Evolutionary conservation across 2,888 invertebrate genomes (phyloP).

Genomic region (Nycteola revayana): DNA sequence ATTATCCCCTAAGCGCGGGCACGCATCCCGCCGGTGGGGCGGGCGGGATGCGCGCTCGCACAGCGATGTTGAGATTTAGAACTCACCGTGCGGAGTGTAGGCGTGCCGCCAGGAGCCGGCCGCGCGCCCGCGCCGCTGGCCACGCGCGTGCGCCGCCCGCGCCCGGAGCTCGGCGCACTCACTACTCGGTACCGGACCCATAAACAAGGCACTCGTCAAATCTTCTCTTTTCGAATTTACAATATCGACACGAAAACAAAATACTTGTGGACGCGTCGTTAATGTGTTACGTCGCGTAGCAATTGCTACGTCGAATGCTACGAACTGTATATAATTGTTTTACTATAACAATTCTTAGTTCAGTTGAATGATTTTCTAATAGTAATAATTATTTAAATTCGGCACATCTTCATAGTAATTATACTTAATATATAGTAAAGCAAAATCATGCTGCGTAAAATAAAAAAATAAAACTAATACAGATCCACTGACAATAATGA

Average conservation of each 20-base stretch:
- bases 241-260: constrained; percentile 25
- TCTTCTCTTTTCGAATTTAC: constrained; percentile 28
- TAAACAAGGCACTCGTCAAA: constrained; percentile 38
- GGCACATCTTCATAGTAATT: too few species aligned
- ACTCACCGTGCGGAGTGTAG: constrained; percentile 68
- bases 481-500: constrained; percentile 12
- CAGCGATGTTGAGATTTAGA: constrained; percentile 83
- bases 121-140: constrained; percentile 33
- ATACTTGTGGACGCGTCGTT: constrained; percentile 8
- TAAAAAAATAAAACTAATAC: constrained; percentile 19
- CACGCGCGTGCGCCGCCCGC: constrained; percentile 20
- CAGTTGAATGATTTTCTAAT: too few species aligned
- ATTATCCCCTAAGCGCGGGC: constrained; percentile 79
- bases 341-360: not conserved
- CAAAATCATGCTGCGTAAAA: constrained; percentile 19
- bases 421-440: constrained; percentile 7
- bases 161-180: constrained; percentile 46
- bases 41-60: constrained; percentile 62
- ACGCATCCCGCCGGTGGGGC: constrained; percentile 47
- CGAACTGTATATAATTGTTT: constrained; percentile 7
- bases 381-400: too few species aligned
- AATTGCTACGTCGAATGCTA: constrained; percentile 16
- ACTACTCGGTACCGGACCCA: constrained; percentile 59
- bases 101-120: constrained; percentile 39
- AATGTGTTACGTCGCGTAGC: constrained; percentile 22